phyloP scores from a whole-genome alignment of 2,888 invertebrate genomes.

The Chrysolina haemoptera region DNA sequence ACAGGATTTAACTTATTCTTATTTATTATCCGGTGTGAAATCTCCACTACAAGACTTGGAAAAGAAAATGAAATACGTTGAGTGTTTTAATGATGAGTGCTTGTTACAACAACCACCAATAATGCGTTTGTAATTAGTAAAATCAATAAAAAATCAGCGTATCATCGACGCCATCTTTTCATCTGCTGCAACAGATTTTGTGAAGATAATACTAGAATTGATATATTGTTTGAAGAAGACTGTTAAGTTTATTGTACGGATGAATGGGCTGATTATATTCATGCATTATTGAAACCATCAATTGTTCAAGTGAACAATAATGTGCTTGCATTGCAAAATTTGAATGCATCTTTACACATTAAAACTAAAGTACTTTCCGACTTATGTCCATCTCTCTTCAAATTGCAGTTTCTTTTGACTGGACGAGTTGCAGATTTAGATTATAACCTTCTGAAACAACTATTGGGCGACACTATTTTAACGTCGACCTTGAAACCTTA shows the following conservation, averaged over 20 bases:
- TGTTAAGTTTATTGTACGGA: not conserved
- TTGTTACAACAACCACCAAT: no score
- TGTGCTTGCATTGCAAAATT: not conserved
- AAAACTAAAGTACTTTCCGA: not conserved
- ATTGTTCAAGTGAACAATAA: constrained; percentile 1
- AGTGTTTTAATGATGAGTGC: no score
- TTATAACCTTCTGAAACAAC: not conserved
- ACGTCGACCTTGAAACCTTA: not conserved
- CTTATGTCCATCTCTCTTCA: not conserved
- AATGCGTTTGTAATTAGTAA: no score
- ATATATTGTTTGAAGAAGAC: not conserved
- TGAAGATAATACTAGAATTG: not conserved
- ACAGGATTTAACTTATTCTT: not conserved
- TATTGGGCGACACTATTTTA: not conserved
- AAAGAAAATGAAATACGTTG: no score
- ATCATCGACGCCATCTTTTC: no score
- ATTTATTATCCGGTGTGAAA: not conserved
- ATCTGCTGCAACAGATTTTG: not conserved
- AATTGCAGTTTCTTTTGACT: constrained; percentile 5
- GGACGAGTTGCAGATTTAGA: constrained; percentile 6
- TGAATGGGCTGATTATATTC: constrained; percentile 1
- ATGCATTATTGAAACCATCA: not conserved
- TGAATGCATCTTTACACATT: not conserved
- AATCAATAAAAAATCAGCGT: no score
- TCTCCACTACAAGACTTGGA: not conserved